Evolutionary conservation across 2,888 invertebrate genomes (phyloP), one percentile per base, ranked within the genome.

Genomic region (Leucozona laternaria): DNA sequence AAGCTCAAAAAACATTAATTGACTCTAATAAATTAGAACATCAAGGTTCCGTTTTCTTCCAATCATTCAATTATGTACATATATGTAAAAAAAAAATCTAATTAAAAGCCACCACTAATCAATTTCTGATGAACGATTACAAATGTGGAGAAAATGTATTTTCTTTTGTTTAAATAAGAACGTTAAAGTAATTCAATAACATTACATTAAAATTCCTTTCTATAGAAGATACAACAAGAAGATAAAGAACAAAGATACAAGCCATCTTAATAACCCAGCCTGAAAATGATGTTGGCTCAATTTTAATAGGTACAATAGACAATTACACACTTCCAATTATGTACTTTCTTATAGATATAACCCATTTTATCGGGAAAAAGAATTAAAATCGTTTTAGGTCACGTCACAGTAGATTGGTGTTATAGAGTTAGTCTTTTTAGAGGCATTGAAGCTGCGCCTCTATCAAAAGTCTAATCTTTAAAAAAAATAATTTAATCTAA

Each of bases 351-450:
- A 6, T 7, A 31, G 25, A n/a, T 75, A 43, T 75, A 60, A 80
- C 68, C 68, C 50, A 75, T 68, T 75, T 75, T 53, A 58, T 57
- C 5, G 22, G 17, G 53, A 28, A 17, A 50, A 75, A 31, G 66
- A 66, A 66, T 45, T 43, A 3, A 57, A 20, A 57, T 60, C 31
- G 13, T 50, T 72, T 55, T 68, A 43, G 68, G 80, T 80, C 60
- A 68, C 53, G 75, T 80, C 60, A 68, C 22, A 28, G 28, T 62
- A 0, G 45, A 62, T 17, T 22, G 8, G 17, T 17, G 62, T 43
- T 43, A 7, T 4, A 25, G 43, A 34, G 31, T 5, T 6, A n/a
- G n/a, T n/a, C n/a, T n/a, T n/a, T n/a, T n/a, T 4, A 28, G 10
- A 43, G 10, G 22, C 13, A 28, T 25, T 28, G 28, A 34, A 17